phyloP scores from a whole-genome alignment of 2,888 invertebrate species.

The Penaeus monodon region DNA sequence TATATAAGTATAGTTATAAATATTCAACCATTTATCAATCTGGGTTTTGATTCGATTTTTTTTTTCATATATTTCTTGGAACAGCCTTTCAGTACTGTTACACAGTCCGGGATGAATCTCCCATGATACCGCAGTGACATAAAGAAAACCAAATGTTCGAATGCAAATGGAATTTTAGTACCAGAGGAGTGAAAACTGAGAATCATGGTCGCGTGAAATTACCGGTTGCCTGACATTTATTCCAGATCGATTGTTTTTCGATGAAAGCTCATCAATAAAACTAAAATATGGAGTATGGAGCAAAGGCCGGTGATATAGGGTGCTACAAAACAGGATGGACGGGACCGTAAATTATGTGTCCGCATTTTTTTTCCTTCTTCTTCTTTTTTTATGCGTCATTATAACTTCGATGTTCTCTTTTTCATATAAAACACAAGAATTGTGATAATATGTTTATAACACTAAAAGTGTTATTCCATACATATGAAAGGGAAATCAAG shows the following conservation, averaged over 20 bases:
- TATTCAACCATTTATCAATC: background rate
- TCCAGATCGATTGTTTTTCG: constrained; percentile 27
- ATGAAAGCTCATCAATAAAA: constrained; percentile 28
- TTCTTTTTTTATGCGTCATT: too few relatives aligned
- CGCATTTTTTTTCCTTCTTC: too few relatives aligned
- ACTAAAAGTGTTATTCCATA: too few relatives aligned
- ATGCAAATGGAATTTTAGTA: constrained; percentile 18
- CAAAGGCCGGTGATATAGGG: background rate
- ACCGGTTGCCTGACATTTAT: constrained; percentile 28
- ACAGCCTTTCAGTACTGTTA: background rate
- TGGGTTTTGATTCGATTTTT: background rate
- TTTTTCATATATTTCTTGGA: background rate
- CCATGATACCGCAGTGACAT: background rate
- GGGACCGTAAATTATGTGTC: too few relatives aligned
- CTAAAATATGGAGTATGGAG: constrained; percentile 15
- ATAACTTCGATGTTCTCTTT: too few relatives aligned
- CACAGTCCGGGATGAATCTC: too few relatives aligned
- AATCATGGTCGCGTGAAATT: constrained; percentile 28
- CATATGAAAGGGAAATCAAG: background rate
- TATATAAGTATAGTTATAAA: background rate
- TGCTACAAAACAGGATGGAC: too few relatives aligned
- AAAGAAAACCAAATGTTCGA: background rate
- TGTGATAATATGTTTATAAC: too few relatives aligned
- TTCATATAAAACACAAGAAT: too few relatives aligned
- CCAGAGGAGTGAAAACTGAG: constrained; percentile 20